phyloP scores from a whole-genome alignment of 2,888 invertebrate species.

The Brenthis hecate region DNA sequence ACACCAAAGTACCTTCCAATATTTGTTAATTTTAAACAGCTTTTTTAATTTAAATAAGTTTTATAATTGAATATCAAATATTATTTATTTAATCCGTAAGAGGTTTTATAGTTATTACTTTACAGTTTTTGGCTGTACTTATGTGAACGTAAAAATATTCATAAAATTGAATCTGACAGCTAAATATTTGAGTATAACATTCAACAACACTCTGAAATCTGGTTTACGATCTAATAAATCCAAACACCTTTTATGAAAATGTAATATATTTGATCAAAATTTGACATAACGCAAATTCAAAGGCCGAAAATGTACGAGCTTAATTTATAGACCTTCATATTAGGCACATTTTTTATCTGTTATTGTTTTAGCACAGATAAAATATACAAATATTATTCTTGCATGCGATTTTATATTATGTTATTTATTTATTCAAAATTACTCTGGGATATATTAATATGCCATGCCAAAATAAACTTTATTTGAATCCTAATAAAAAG shows the following conservation, averaged over 20 bases:
- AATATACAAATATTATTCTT: background rate
- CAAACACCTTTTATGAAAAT: slow-evolving; percentile 20
- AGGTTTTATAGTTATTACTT: too few species aligned
- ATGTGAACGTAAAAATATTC: too few species aligned
- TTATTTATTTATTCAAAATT: too few species aligned
- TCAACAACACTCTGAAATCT: slow-evolving; percentile 12
- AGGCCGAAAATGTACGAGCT: slow-evolving; percentile 2
- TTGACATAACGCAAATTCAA: slow-evolving; percentile 21
- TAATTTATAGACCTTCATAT: slow-evolving; percentile 4
- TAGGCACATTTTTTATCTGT: slow-evolving; percentile 3
- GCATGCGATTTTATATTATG: background rate
- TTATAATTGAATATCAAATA: too few species aligned
- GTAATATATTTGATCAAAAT: slow-evolving; percentile 19
- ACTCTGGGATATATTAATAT: too few species aligned
- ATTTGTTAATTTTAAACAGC: too few species aligned
- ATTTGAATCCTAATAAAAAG: too few species aligned
- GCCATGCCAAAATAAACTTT: too few species aligned
- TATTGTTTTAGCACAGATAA: background rate
- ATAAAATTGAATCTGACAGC: background rate
- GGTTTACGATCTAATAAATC: slow-evolving; percentile 25
- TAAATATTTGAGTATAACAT: slow-evolving; percentile 6
- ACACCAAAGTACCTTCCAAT: too few species aligned
- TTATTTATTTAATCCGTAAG: too few species aligned
- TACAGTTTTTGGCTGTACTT: too few species aligned
- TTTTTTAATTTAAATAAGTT: too few species aligned